phyloP scores from a whole-genome alignment of 2,797 vertebrate species.

The Dromococcyx pavoninus region DNA sequence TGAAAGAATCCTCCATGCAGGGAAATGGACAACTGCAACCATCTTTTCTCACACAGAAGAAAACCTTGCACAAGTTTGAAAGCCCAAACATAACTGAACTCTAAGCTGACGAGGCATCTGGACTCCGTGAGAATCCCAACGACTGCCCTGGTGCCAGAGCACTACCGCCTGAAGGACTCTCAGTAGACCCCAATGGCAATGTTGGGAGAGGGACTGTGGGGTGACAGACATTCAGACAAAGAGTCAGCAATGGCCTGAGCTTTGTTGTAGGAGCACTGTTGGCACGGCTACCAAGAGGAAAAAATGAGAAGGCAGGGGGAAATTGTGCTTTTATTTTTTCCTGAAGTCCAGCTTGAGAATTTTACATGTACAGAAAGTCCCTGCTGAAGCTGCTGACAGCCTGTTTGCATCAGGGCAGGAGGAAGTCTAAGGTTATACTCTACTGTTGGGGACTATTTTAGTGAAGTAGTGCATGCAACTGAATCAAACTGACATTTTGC shows the following conservation, averaged over 20 bases:
- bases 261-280: neutral
- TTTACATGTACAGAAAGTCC: neutral
- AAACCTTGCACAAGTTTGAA: neutral
- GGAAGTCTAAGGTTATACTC: accelerated
- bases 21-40: neutral
- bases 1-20: neutral
- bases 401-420: neutral
- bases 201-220: accelerated
- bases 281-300: neutral
- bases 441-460: neutral
- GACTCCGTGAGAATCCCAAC: neutral
- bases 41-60: neutral
- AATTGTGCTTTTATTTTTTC: neutral
- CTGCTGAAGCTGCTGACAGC: neutral
- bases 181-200: neutral
- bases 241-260: neutral
- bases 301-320: neutral
- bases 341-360: neutral
- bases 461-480: neutral
- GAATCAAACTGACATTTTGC: neutral
- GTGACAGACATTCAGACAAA: neutral
- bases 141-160: neutral
- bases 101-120: neutral
- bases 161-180: neutral
- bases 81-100: neutral